Evolutionary conservation across 2,113 vertebrate genomes (phyloP).

Genomic region (Syngnathus floridae): DNA sequence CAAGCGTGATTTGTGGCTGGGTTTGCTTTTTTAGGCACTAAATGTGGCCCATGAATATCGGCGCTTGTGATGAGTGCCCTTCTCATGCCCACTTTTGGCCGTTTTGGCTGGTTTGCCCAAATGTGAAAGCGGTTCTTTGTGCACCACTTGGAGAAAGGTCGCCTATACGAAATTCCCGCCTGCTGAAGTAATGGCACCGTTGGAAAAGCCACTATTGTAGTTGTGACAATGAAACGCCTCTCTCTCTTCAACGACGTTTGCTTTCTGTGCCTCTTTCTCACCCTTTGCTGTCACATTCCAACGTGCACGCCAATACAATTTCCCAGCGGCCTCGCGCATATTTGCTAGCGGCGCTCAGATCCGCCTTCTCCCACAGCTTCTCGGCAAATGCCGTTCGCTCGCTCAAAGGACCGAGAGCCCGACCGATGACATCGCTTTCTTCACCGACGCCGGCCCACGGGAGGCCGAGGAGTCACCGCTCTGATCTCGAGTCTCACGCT

Average conservation of each 20-base stretch:
- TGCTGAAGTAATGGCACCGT: conserved; percentile 79
- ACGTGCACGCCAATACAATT: conserved; percentile 71
- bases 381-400: neutral
- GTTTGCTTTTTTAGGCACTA: conserved; percentile 46
- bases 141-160: conserved; percentile 67
- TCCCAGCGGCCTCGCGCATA: conserved; percentile 57
- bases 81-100: conserved; percentile 57
- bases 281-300: conserved; percentile 74
- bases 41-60: conserved; percentile 51
- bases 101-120: conserved; percentile 46
- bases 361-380: conserved; percentile 23
- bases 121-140: conserved; percentile 74
- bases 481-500: conserved; percentile 52
- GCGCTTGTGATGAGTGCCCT: conserved; percentile 49
- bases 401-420: neutral
- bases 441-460: conserved; percentile 27
- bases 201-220: conserved; percentile 79
- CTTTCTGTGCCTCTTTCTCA: conserved; percentile 72
- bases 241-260: conserved; percentile 73
- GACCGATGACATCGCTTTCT: conserved; percentile 27
- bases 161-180: conserved; percentile 76
- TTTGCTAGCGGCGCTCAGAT: conserved; percentile 12
- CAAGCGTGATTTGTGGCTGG: conserved; percentile 6
- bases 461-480: conserved; percentile 48
- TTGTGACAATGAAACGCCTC: conserved; percentile 78